Base-by-base conservation (phyloP, 2,888 invertebrate genomes). In the Acleris literana region DNA sequence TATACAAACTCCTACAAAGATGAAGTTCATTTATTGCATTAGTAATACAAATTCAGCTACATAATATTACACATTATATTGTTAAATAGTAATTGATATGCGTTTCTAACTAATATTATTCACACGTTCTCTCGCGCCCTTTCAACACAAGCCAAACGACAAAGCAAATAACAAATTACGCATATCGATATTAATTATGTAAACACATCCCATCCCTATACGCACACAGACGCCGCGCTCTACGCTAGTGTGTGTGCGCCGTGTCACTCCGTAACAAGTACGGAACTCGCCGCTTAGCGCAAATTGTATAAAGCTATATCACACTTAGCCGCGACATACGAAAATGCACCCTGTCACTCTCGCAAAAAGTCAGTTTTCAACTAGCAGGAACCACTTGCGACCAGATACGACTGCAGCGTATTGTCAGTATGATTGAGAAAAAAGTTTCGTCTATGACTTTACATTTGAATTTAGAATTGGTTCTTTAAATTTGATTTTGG, bases 201-300 rank as follows among this genome's bases (percentile, higher is more conserved):
- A 29, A 29, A 17, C 29, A 46, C 29, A 20, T 52, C 76, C 69
- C 89, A 78, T 74, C 89, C 75, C 86, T 87, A 86, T 39, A 68
- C 53, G 44, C 70, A 73, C 73, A 75, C 79, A 74, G 85, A 83
- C 86, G 86, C 88, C 88, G 86, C 83, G 83, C 79, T 68, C 77
- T 87, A 85, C 86, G 81, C 83, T 81, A 82, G 88, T 88, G 88
- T 83, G 86, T 76, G 71, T 71, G 71, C 76, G 77, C 83, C 84
- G 91, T 92, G 80, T 89, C 92, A 92, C 83, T 72, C 90, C 76
- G 92, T 91, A 82, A 91, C 88, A 80, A 90, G 92, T 85, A 92
- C 92, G 88, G 82, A 84, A 82, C 79, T 74, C 69, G 73, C 56
- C 66, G 58, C 44, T 69, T 68, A 63, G 71, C 61, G n/a, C 61